Evolutionary conservation across 2,888 invertebrate species (phyloP).

Genomic region (Theristus sp.): DNA sequence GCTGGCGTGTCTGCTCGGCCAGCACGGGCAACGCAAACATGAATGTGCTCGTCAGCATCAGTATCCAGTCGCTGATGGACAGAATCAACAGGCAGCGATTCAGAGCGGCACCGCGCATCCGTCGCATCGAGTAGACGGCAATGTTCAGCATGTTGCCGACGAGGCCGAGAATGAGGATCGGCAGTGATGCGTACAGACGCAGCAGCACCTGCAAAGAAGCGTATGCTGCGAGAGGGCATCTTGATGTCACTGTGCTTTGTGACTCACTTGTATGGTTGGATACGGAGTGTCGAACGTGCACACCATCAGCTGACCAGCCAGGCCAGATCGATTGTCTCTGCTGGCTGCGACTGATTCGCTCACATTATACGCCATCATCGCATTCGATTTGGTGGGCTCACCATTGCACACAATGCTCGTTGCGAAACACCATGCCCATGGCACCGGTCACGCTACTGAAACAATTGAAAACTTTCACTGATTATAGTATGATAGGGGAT

Average conservation of each 20-base stretch:
- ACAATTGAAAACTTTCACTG: too few relatives aligned
- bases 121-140: neutral
- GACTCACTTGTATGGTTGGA: neutral
- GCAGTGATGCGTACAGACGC: neutral
- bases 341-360: too few relatives aligned
- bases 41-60: neutral
- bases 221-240: too few relatives aligned
- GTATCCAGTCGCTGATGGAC: neutral
- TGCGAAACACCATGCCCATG: too few relatives aligned
- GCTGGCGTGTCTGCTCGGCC: neutral
- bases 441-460: too few relatives aligned
- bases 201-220: neutral
- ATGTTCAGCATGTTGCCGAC: neutral
- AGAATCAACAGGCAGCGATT: neutral
- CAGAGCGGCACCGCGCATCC: neutral
- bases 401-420: too few relatives aligned
- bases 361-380: too few relatives aligned
- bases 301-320: too few relatives aligned
- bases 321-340: too few relatives aligned
- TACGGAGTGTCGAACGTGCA: neutral
- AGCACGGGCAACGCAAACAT: neutral
- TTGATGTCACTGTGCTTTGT: too few relatives aligned
- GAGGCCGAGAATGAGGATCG: neutral
- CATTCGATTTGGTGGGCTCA: too few relatives aligned
- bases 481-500: too few relatives aligned